Conservation (phyloP, 2,113 vertebrate genomes). For the Pristiophorus japonicus region DNA sequence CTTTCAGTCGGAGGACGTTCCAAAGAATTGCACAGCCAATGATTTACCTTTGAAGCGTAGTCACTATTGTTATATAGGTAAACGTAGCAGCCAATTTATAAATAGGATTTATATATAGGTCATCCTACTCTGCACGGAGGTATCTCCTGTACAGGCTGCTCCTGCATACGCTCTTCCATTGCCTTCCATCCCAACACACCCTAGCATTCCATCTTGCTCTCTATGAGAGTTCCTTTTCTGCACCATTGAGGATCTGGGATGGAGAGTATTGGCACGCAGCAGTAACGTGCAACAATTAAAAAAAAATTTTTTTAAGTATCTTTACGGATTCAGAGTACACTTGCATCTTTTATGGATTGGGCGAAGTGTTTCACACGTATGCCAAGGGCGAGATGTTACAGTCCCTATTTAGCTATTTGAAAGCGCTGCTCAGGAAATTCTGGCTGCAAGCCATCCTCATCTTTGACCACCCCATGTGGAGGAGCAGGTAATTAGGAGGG, state of each 20-base stretch:
- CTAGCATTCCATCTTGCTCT: too few relatives aligned
- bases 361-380: neutral
- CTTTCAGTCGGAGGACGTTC: neutral
- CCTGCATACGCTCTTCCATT: neutral
- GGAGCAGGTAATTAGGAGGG: neutral
- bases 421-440: neutral
- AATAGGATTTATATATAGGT: neutral
- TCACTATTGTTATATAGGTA: neutral
- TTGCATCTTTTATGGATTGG: neutral
- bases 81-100: neutral
- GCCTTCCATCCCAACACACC: neutral
- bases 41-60: neutral
- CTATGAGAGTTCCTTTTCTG: neutral
- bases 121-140: too few relatives aligned
- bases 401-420: neutral
- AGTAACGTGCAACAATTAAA: neutral
- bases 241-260: neutral
- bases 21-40: neutral
- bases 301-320: neutral
- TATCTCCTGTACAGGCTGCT: neutral
- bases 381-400: neutral
- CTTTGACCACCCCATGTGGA: neutral
- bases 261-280: neutral
- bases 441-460: neutral
- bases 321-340: neutral